Base-by-base conservation (phyloP, 1,140 invertebrate species). In the Zaprionus gabonicus region DNA sequence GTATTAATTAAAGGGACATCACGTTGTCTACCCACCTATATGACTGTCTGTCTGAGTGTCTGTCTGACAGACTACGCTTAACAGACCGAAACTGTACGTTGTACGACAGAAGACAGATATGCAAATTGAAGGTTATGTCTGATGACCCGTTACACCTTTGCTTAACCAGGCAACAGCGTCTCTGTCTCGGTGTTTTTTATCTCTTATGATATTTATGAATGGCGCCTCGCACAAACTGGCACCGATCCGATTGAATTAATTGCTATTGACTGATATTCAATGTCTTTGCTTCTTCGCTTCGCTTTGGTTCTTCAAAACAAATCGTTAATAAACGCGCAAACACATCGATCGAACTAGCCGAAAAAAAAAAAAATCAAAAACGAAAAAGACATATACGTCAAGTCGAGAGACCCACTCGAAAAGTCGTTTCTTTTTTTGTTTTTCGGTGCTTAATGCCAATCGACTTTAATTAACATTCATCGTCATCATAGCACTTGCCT, bases 141-240 rank as follows among this genome's bases (percentile, higher is more conserved):
- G 64, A 41, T 76, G 70, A 72, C 74, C 62, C 31, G 63, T 36
- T 62, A 58, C 49, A 67, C 56, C 74, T 72, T 72, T 66, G 62
- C 49, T 57, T n/a, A 44, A 51, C 20, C 55, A 53, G 56, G 17
- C 53, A 63, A 53, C 44, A 55, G 15, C 41, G n/a, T 55, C 57
- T 46, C 57, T 56, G 53, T 66, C 23, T 25, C 6, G 31, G 7
- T 36, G 13, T 41, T 13, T 74, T n/a, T 67, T 59, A 58, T 78
- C 74, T 55, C 41, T 80, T 76, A 44, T 38, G 15, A 76, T 81
- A 59, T 84, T 84, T 79, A 87, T 88, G 78, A 78, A 82, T 80
- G 74, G 75, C 84, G 69, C 81, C 84, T 67, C 83, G 84, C 84
- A 88, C 84, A 78, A 84, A 84, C 74, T 90, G 85, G 81, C 81